phyloP scores from a whole-genome alignment of 2,113 vertebrate genomes.

The Cyprinus carpio region DNA sequence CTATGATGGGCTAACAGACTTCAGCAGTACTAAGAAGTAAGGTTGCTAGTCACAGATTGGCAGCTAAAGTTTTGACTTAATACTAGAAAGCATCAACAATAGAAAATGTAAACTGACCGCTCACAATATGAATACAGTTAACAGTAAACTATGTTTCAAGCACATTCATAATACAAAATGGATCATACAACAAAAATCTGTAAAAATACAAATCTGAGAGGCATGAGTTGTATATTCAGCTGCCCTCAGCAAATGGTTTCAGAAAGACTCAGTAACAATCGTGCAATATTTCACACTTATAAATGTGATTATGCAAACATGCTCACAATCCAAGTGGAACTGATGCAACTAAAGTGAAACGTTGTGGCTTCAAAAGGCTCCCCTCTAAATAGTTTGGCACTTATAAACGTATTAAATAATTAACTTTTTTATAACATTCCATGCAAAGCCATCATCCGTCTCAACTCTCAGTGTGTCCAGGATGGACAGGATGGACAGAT shows the following conservation, averaged over 20 bases:
- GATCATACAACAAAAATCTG: background rate
- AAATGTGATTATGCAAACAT: conserved; percentile 32
- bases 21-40: background rate
- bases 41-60: background rate
- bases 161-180: background rate
- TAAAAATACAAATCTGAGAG: background rate
- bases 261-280: conserved; percentile 22
- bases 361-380: conserved; percentile 25
- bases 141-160: background rate
- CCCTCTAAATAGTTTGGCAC: background rate
- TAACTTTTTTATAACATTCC: background rate
- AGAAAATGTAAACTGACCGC: background rate
- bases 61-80: background rate
- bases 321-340: background rate
- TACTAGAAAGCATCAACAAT: background rate
- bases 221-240: conserved; percentile 31
- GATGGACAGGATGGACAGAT: background rate
- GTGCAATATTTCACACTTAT: conserved; percentile 32
- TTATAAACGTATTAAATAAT: conserved; percentile 35
- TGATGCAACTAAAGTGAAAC: conserved; percentile 47
- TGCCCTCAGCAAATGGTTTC: conserved; percentile 23
- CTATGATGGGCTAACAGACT: background rate
- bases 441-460: conserved; percentile 1
- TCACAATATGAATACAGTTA: background rate
- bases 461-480: conserved; percentile 1